phyloP scores from a whole-genome alignment of 2,113 vertebrate species.

The Oceanodroma tethys region DNA sequence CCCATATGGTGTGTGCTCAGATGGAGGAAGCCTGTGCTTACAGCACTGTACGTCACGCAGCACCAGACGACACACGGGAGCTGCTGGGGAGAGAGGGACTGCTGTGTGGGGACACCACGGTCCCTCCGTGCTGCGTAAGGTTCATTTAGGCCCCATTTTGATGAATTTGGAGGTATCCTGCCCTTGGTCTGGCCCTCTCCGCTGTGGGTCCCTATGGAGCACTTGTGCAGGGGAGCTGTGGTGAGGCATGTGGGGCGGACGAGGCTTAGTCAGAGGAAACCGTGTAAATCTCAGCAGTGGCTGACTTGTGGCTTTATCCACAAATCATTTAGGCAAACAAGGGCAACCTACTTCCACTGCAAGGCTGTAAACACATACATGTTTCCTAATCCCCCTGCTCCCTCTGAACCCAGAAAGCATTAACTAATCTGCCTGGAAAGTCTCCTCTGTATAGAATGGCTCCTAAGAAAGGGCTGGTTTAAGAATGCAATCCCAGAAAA shows the following conservation, averaged over 20 bases:
- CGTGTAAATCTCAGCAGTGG: background rate
- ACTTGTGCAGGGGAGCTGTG: background rate
- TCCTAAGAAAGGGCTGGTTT: background rate
- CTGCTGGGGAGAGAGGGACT: background rate
- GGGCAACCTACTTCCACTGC: background rate
- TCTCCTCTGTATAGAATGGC: background rate
- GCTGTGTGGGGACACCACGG: background rate
- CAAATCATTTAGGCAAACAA: background rate
- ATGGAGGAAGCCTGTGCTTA: background rate
- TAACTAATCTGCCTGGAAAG: background rate
- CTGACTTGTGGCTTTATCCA: background rate
- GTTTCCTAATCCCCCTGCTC: background rate
- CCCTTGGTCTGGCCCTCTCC: background rate
- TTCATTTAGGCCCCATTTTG: background rate
- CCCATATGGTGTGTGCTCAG: background rate
- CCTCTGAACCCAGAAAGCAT: background rate
- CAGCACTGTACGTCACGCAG: background rate
- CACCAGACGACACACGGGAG: accelerated
- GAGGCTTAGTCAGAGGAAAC: background rate
- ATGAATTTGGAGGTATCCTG: background rate
- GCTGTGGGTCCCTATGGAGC: accelerated
- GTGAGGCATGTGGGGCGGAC: accelerated
- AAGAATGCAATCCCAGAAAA: background rate
- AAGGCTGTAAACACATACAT: background rate
- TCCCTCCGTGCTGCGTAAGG: background rate